phyloP scores from a whole-genome alignment of 2,888 invertebrate genomes.

The Ochropacha duplaris region DNA sequence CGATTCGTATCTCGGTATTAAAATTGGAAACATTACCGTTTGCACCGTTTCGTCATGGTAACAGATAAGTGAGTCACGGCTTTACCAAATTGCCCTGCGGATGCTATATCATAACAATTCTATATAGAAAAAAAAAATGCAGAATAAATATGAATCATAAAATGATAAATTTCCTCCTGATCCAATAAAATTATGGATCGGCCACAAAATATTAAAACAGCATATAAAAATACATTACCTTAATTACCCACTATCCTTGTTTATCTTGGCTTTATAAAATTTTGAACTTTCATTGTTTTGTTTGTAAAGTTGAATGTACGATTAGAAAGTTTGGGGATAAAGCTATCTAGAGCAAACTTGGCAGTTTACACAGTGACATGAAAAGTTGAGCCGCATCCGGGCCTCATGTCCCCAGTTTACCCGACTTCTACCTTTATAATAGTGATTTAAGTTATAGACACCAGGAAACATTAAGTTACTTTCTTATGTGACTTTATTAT shows the following conservation, averaged over 20 bases:
- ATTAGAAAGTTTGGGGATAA: conserved; percentile 6
- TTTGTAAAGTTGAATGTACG: not conserved
- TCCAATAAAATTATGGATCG: too few species aligned
- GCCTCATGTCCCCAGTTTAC: conserved; percentile 9
- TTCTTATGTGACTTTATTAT: too few species aligned
- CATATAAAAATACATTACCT: too few species aligned
- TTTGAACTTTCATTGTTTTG: not conserved
- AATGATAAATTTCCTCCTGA: too few species aligned
- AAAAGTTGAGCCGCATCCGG: conserved; percentile 12
- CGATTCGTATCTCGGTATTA: not conserved
- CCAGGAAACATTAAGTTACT: too few species aligned
- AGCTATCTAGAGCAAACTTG: conserved; percentile 5
- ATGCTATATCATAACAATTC: too few species aligned
- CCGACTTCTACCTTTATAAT: not conserved
- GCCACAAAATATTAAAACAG: too few species aligned
- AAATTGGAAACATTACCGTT: not conserved
- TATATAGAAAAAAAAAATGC: too few species aligned
- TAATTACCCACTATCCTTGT: too few species aligned
- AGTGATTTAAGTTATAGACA: not conserved
- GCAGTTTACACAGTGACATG: conserved; percentile 4
- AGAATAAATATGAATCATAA: too few species aligned
- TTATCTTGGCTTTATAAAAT: not conserved
- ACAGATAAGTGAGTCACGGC: not conserved
- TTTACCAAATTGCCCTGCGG: not conserved
- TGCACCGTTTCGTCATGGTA: not conserved